Evolutionary conservation across 2,888 invertebrate genomes (phyloP), one percentile per base, ranked within the genome.

Genomic region (Lycia hirtaria): DNA sequence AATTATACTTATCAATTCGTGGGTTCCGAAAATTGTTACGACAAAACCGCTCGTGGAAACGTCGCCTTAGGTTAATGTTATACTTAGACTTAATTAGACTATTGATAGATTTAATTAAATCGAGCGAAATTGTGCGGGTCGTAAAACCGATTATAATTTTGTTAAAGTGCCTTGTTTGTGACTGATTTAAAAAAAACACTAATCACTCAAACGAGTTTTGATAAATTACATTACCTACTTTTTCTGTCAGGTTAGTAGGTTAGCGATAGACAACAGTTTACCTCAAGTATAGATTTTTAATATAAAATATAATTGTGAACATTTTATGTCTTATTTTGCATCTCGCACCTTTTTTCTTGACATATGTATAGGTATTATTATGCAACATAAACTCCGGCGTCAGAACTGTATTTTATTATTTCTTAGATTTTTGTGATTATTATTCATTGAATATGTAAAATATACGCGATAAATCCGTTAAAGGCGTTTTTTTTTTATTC

Each of bases 101-200:
- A 49, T 65, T 58, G 41, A 54, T 59, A 54, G 47, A 52, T 53
- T 51, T 37, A 56, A 60, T 58, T 62, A 56, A 24, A 54, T 35
- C 17, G 52, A 47, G 24, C 41, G 28, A 56, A 58, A 60, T 30
- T 26, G 51, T 38, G 56, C 33, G 43, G 38, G 43, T 64, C 62
- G 51, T 64, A 55, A 60, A 63, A 51, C 15, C 26, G 28, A 26
- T 40, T 51, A 51, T 51, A 51, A 59, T 48, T 57, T 55, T n/a
- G 33, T 49, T 44, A 24, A 35, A 49, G 24, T 51, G 37, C 20
- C 51, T 47, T 51, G 51, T 52, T 54, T 52, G 33, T 40, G 47
- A 20, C 22, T 54, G 41, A 41, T 41, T n/a, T 54, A 48, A 41
- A 37, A 26, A 54, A 41, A 33, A 19, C 10, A 32, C 41, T 48